Base-by-base conservation (phyloP, 92 coral and sea anemone genomes). In the Hydrozoanthus gracilis region DNA sequence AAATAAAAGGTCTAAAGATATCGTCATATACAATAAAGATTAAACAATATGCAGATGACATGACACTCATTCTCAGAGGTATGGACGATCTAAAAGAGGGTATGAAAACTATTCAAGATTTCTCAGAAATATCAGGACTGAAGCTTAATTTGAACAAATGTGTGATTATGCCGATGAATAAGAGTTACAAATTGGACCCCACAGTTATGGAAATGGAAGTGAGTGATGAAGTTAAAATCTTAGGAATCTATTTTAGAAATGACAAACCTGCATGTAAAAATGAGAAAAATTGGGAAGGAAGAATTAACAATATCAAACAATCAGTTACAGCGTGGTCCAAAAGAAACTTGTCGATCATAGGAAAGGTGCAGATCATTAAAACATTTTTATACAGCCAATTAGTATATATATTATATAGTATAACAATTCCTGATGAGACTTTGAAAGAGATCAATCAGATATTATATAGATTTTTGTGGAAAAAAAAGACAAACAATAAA, bases 41-140 rank as follows among this genome's bases (percentile, higher is more conserved):
- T 66, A 66, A 66, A 66, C 71, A 66, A 66, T 66, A 66, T 66
- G 71, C 71, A 66, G 71, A 66, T 66, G 71, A 66, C 71, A 66
- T 66, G 71, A 66, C 71, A 66, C 71, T 66, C 71, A 66, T 66
- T 66, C 71, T 66, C 71, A 66, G 71, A 66, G 71, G 71, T 66
- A 3, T 66, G 71, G 71, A 66, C 35, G 71, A 66, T 66, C 6
- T 66, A 66, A 66, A 66, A 66, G 71, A 66, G 71, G 35, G 71
- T 66, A 66, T 66, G 71, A 66, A 66, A 66, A 66, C 71, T 66
- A 66, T 66, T 66, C 6, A 4, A 66, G 71, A 66, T 66, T 66
- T 66, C 71, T 66, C 71, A 15, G 71, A 66, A 66, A 66, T 66
- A 66, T 66, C 71, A 66, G 71, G 71, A 66, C 71, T 66, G 71